Evolutionary conservation across 1,140 invertebrate genomes (phyloP), one percentile per base, ranked within the genome.

Genomic region (Sitodiplosis mosellana): DNA sequence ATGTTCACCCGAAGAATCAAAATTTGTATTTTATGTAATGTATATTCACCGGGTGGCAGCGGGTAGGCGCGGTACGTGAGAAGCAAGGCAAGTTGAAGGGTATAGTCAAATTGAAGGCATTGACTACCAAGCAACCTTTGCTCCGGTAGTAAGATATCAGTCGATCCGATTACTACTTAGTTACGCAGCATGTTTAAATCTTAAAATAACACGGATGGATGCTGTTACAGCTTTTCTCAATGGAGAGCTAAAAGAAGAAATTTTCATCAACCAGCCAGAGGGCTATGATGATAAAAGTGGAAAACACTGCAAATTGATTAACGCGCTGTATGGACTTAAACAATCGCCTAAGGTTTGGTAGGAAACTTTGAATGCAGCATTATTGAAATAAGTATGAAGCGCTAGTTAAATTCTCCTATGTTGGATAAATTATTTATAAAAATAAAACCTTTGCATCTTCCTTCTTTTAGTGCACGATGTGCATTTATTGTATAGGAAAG

Each of bases 281-380:
- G 54, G 56, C 10, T 58, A 51, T 27, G 55, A 50, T 52, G 46
- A 42, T 7, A 50, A 55, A 18, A 52, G 55, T 47, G 52, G 56
- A 33, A 52, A 59, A 51, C 57, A 68, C 20, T 65, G 56, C 50
- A 42, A 45, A 38, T 49, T 68, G 33, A 59, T 61, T 7, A 67
- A 63, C 54, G 56, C 57, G 21, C 22, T 68, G 1, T 67, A 68
- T 59, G 65, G 65, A 0, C 52, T 67, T 21, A 67, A 66, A 55
- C 60, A 66, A 49, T 54, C 57, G 1, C 55, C 51, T 3, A 42
- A 52, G 17, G 45, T 43, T 37, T 63, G 58, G 59, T 59, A 55
- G 33, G 57, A 55, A 14, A 56, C 54, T 51, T 58, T 63, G 10
- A 33, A 59, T 52, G 34, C 58, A 21, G 56, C 49, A 51, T 2